Conservation (phyloP, 2,888 invertebrate species). For the Rhagophthalmus giganteus region DNA sequence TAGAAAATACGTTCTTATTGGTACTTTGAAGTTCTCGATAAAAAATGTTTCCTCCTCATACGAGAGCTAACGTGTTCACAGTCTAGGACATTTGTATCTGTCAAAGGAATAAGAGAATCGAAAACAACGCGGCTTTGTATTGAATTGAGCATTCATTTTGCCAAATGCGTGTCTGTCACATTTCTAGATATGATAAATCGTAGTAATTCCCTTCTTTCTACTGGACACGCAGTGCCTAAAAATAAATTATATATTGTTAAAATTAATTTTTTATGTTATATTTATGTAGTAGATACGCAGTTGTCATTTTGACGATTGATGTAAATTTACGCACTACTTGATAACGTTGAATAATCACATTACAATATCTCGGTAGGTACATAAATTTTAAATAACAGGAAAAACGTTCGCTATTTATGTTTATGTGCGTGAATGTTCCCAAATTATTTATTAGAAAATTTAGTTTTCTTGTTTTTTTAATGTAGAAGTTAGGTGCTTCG, state of each 20-base stretch:
- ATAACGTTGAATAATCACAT: no score
- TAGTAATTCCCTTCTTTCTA: conserved; percentile 35
- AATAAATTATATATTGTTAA: conserved; percentile 16
- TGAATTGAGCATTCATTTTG: conserved; percentile 37
- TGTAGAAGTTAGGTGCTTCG: no score
- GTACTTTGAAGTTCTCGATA: conserved; percentile 8
- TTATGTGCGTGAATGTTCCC: no score
- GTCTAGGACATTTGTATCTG: conserved; percentile 31
- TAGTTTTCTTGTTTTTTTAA: no score
- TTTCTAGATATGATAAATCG: conserved; percentile 41
- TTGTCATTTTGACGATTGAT: no score
- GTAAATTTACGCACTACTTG: no score
- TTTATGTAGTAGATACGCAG: no score
- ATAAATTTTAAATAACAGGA: no score
- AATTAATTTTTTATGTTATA: no score
- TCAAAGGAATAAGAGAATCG: conserved; percentile 35
- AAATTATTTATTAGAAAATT: no score
- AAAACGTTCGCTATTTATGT: no score
- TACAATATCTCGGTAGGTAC: no score
- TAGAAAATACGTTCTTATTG: conserved; percentile 7
- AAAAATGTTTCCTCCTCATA: conserved; percentile 10
- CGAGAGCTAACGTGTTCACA: conserved; percentile 20
- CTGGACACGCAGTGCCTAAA: conserved; percentile 34
- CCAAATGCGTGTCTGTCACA: conserved; percentile 41
- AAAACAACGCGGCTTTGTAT: conserved; percentile 40